Base-by-base conservation (phyloP, 1,140 invertebrate genomes). In the Hyphantria cunea region DNA sequence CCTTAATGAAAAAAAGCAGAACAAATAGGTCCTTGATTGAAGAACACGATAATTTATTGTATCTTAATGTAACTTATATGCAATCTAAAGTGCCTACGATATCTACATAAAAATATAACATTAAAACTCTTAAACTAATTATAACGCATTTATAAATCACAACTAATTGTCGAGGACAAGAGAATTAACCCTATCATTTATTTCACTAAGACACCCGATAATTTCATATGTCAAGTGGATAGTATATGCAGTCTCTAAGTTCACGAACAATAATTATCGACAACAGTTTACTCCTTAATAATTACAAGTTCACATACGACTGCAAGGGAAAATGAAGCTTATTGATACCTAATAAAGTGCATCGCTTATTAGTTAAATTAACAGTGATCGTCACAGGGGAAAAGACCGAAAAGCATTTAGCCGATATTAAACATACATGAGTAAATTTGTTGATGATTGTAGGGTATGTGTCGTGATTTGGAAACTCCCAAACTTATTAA, bases 391-490 rank as follows among this genome's bases (percentile, higher is more conserved):
- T 76, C 84, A 64, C 77, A 65, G 74, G 72, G 82, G 85, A 86
- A 84, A 81, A 76, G 78, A 72, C 82, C 81, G 74, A 85, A 84
- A 87, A 82, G 78, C 81, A 78, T 89, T 86, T 86, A 82, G 70
- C 51, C 62, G 58, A 60, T 67, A 86, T 84, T 71, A 86, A 86
- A 83, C 68, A 83, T 85, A 78, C 70, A 85, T 80, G 80, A 81
- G 74, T 82, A 80, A 83, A 78, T 80, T 80, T 80, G 66, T 72
- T 59, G 72, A 76, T 86, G 80, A 86, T 88, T 85, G 76, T 67
- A 65, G 70, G 78, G 66, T 85, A 66, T 64, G 66, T 54, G 59
- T 72, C 70, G 74, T 88, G 80, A 88, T 85, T 88, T 77, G 74
- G 80, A 70, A 79, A 76, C 66, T 78, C 78, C 80, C 75, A 50